Evolutionary conservation across 2,797 vertebrate species (phyloP).

Genomic region (Pygocentrus nattereri): DNA sequence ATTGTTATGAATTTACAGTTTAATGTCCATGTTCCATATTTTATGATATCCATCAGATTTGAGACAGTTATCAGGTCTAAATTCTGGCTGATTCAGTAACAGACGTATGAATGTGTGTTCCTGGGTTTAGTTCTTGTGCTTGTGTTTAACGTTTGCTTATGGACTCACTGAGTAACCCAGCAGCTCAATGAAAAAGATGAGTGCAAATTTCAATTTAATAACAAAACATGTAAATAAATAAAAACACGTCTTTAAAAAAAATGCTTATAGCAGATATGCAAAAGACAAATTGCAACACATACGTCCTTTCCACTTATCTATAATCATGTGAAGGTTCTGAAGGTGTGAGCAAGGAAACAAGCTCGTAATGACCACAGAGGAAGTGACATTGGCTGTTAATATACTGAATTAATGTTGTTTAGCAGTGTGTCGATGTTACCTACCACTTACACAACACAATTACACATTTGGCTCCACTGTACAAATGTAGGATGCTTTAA

Average conservation of each 20-base stretch:
- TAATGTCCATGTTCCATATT: neutral
- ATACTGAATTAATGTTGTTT: neutral
- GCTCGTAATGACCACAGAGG: neutral
- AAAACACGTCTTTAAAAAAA: neutral
- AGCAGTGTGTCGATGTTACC: neutral
- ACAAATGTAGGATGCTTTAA: neutral
- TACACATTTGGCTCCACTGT: neutral
- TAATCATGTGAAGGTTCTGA: too few relatives aligned
- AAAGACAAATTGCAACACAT: too few relatives aligned
- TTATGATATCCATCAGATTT: neutral
- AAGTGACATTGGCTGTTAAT: neutral
- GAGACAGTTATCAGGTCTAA: too few relatives aligned
- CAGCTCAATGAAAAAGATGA: neutral
- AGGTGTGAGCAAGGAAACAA: too few relatives aligned
- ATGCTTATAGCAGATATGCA: neutral
- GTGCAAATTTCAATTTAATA: neutral
- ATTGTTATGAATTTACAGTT: neutral
- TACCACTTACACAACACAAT: neutral
- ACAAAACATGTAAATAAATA: neutral
- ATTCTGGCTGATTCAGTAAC: too few relatives aligned
- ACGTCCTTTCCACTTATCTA: neutral
- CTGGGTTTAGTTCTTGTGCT: neutral
- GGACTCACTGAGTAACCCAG: neutral
- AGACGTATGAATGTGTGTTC: too few relatives aligned
- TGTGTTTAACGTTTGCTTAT: neutral